These are phyloP conservation scores for Acanthiza pusilla DNA, from an alignment of 2,797 vertebrate species.

Conservation along the genomic window DNA sequence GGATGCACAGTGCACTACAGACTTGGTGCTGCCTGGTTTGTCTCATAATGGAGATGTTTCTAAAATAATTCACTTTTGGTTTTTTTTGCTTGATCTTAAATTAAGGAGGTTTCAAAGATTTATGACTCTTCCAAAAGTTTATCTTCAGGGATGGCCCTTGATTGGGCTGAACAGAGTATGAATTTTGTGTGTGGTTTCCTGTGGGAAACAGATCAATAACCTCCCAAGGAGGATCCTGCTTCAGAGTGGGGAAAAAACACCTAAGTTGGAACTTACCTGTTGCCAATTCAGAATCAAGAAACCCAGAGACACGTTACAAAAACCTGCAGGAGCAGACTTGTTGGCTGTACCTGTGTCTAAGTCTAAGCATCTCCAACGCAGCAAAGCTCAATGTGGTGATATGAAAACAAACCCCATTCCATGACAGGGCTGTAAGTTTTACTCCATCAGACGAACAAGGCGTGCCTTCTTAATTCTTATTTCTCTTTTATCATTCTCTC, in stretches of 20 bases:
- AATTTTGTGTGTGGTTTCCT: neutral
- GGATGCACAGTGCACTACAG: rapidly evolving
- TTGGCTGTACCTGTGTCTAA: neutral
- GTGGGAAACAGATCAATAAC: neutral
- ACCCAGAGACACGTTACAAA: neutral
- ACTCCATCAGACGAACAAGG: rapidly evolving
- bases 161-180: neutral
- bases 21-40: neutral
- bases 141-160: neutral
- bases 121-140: neutral
- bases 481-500: neutral
- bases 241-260: neutral
- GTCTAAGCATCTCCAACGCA: neutral
- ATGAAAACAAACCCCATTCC: neutral
- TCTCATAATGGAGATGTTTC: neutral
- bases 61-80: neutral
- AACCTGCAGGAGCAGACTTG: neutral
- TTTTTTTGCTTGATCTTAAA: neutral
- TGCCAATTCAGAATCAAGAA: neutral
- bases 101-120: neutral
- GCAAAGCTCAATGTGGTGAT: rapidly evolving
- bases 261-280: neutral
- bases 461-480: neutral
- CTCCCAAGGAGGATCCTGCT: neutral
- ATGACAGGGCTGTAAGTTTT: neutral